A percentile compares a stretch with the other conserved stretches of the same genome.
Conservation (phyloP, 2,888 invertebrate genomes). For the Acleris laterana region DNA sequence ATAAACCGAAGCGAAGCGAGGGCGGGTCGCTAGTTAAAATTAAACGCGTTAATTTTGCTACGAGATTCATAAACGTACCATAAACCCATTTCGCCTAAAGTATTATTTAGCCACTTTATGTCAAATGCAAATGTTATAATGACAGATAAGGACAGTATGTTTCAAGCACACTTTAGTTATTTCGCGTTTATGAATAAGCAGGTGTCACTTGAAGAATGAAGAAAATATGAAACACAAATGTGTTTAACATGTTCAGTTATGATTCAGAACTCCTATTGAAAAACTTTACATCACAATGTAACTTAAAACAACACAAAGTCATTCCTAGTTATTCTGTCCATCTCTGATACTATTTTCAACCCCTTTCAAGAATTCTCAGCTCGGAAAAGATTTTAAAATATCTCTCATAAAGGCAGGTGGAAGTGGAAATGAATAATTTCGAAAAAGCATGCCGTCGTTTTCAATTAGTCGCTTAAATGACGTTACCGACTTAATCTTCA, state of each 20-base stretch:
- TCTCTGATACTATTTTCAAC: slow-evolving; percentile 22
- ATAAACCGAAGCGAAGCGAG: no score
- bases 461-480: slow-evolving; percentile 58
- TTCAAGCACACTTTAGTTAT: no score
- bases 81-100: no score
- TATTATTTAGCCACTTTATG: no score
- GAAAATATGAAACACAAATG: background rate
- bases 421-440: slow-evolving; percentile 44
- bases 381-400: slow-evolving; percentile 36
- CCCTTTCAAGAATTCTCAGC: slow-evolving; percentile 26
- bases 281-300: slow-evolving; percentile 14
- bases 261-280: no score
- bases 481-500: slow-evolving; percentile 39
- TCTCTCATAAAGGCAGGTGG: slow-evolving; percentile 39
- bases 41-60: no score
- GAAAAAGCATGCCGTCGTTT: slow-evolving; percentile 50
- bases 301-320: slow-evolving; percentile 16
- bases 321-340: slow-evolving; percentile 16
- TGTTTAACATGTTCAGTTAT: background rate
- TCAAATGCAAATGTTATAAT: no score
- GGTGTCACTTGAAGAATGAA: background rate
- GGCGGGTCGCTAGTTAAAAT: no score
- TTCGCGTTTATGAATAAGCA: no score
- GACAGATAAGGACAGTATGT: no score
- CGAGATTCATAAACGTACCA: no score